These are phyloP conservation scores for Cepaea nemoralis DNA, from an alignment of 1,140 invertebrate genomes.

Conservation along the genomic window DNA sequence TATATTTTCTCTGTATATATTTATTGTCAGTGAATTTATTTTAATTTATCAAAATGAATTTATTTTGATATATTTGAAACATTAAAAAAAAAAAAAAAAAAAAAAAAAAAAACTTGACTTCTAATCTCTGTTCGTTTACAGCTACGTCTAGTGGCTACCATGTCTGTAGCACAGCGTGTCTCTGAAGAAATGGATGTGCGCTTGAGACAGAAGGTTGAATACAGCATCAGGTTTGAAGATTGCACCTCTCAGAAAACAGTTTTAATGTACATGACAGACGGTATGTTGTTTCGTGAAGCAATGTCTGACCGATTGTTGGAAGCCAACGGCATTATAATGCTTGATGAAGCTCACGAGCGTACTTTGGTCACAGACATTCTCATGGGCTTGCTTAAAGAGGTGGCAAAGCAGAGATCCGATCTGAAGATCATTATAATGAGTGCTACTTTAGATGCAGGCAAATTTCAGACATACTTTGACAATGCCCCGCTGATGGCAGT, in stretches of 20 bases:
- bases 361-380: slow-evolving; percentile 98
- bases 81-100: no score
- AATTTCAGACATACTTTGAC: slow-evolving; percentile 99
- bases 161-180: slow-evolving; percentile 97
- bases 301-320: slow-evolving; percentile 99
- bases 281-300: slow-evolving; percentile 98
- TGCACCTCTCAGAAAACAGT: slow-evolving; percentile 96
- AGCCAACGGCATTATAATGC: slow-evolving; percentile 91
- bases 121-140: slow-evolving; percentile 98
- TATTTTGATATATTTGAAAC: no score
- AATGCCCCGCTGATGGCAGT: slow-evolving; percentile 98
- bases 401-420: slow-evolving; percentile 92
- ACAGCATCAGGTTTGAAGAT: slow-evolving; percentile 99
- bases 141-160: slow-evolving; percentile 97
- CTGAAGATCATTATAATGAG: slow-evolving; percentile 99
- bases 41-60: no score
- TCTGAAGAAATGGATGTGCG: slow-evolving; percentile 99
- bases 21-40: no score
- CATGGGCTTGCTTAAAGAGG: slow-evolving; percentile 98
- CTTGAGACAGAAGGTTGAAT: slow-evolving; percentile 97
- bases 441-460: slow-evolving; percentile 99
- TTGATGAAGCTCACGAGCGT: slow-evolving; percentile 99
- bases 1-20: no score
- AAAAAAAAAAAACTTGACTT: no score
- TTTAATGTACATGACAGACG: slow-evolving; percentile 97